Base-by-base conservation (phyloP, 2,888 invertebrate genomes). In the Drosophila helvetica region DNA sequence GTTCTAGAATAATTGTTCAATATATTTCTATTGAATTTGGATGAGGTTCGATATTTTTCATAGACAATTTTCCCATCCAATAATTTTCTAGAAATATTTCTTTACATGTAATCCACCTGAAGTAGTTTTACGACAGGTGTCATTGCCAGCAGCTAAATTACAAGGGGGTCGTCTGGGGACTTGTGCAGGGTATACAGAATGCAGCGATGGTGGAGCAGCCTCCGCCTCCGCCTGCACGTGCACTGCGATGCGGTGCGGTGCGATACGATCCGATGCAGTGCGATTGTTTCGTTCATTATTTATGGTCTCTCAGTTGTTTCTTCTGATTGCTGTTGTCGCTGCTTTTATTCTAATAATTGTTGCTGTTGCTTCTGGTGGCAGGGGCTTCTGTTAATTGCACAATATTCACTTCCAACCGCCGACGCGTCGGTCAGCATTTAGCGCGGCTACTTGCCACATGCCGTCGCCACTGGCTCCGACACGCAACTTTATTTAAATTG, bases 401-500 rank as follows among this genome's bases (percentile, higher is more conserved):
- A 57, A 72, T 69, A 73, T 77, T 71, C 38, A 38, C 7, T 70
- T 54, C 73, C 53, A 73, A 60, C 64, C 54, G 56, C 57, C 65
- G 63, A 64, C 66, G 63, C 65, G 63, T 62, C 66, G 63, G 59
- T 68, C 62, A 56, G 52, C 62, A 54, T 65, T 56, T 65, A 61
- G 59, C 70, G 17, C 73, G 17, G n/a, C 62, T 66, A 50, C 62
- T 57, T 51, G 68, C 72, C 46, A 43, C 51, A 52, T 38, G 45
- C 38, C 52, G 42, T 53, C 19, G 22, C 18, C 30, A 61, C 45
- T 43, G 59, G 73, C 57, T 50, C 51, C 33, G 66, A 53, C 84
- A 85, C 86, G 86, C 85, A 85, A 85, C 74, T 82, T 75, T 65
- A 75, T 75, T 77, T 72, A 76, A 75, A 80, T 81, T 76, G 74